Percentiles rank a stretch among this genome's conserved stretches.
phyloP scores from a whole-genome alignment of 2,113 vertebrate genomes.

The Micronycteris hirsuta region DNA sequence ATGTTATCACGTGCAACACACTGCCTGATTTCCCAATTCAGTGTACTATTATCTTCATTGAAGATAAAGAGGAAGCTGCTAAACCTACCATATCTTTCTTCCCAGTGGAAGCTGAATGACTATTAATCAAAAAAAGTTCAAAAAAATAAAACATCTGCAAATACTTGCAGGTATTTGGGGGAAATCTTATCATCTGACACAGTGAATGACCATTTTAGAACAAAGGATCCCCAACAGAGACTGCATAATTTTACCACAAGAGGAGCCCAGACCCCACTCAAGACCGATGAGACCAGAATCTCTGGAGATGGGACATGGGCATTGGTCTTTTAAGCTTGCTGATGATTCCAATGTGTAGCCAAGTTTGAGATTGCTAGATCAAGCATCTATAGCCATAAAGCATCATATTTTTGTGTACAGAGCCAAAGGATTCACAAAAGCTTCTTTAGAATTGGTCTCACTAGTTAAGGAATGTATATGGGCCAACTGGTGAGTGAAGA shows the following conservation, averaged over 20 bases:
- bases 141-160: neutral
- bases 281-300: neutral
- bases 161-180: neutral
- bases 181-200: neutral
- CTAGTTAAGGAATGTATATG: neutral
- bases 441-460: neutral
- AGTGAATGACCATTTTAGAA: neutral
- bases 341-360: neutral
- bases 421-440: neutral
- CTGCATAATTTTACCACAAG: neutral
- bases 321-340: neutral
- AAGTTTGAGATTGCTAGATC: neutral
- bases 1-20: neutral
- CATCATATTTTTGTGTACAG: neutral
- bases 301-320: neutral
- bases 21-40: neutral
- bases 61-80: neutral
- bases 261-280: neutral
- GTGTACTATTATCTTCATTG: neutral
- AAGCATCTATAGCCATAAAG: neutral
- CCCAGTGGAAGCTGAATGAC: neutral
- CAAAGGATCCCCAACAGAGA: neutral
- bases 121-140: neutral
- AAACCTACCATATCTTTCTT: neutral
- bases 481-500: neutral